phyloP scores from a whole-genome alignment of 2,888 invertebrate genomes.

The Altica lythri region DNA sequence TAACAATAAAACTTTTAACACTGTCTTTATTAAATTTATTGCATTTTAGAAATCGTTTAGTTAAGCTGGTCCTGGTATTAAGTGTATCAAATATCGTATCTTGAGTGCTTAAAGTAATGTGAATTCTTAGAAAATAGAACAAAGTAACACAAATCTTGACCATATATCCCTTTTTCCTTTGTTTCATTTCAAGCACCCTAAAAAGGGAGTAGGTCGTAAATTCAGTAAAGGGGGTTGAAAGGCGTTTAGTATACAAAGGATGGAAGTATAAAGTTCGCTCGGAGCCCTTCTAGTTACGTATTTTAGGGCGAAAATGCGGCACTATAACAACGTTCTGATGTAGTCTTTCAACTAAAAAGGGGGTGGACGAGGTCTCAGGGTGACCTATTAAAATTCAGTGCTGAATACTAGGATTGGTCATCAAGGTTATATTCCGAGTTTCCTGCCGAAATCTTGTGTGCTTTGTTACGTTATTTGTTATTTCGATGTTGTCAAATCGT shows the following conservation, averaged over 20 bases:
- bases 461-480: constrained; percentile 14
- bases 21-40: neutral
- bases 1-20: too few relatives aligned
- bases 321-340: constrained; percentile 18
- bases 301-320: constrained; percentile 18
- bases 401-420: constrained; percentile 25
- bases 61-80: too few relatives aligned
- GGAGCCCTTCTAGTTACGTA: constrained; percentile 7
- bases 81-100: too few relatives aligned
- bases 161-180: constrained; percentile 26
- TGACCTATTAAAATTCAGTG: constrained; percentile 31
- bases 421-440: constrained; percentile 29
- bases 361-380: constrained; percentile 27
- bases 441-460: constrained; percentile 23
- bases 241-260: constrained; percentile 25
- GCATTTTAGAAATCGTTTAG: too few relatives aligned
- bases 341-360: constrained; percentile 21
- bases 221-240: constrained; percentile 25
- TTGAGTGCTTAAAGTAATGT: too few relatives aligned
- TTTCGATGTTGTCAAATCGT: constrained; percentile 20
- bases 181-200: constrained; percentile 25
- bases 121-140: constrained; percentile 14
- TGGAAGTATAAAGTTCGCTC: constrained; percentile 9
- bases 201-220: constrained; percentile 21
- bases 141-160: constrained; percentile 27